Percentiles rank a stretch among this genome's conserved stretches.
phyloP scores from a whole-genome alignment of 2,797 vertebrate species.

The Myiotriccus ornatus region DNA sequence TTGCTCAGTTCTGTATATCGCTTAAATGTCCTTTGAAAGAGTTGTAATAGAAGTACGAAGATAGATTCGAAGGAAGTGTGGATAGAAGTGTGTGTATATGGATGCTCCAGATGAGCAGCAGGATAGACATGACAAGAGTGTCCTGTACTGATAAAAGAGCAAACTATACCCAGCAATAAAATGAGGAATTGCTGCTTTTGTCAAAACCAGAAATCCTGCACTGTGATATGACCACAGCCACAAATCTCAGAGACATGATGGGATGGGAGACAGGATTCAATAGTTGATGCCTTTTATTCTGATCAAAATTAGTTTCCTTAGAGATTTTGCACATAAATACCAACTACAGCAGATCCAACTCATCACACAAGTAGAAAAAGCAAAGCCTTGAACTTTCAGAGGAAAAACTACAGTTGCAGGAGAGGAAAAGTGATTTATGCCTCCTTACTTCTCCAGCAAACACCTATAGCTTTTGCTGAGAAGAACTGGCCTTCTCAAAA shows the following conservation, averaged over 20 bases:
- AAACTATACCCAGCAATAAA: neutral
- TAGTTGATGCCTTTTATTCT: neutral
- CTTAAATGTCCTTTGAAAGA: neutral
- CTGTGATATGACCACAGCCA: fast-evolving
- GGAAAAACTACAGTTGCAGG: neutral
- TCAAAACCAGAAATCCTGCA: neutral
- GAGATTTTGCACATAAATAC: neutral
- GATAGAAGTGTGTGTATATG: neutral
- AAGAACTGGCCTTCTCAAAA: neutral
- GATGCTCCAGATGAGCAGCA: neutral
- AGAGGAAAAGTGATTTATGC: neutral
- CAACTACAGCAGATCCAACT: neutral
- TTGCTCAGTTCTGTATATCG: neutral
- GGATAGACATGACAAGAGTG: neutral
- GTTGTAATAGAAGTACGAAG: fast-evolving
- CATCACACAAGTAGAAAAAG: neutral
- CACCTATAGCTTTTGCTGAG: neutral
- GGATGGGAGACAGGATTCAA: neutral
- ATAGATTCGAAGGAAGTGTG: neutral
- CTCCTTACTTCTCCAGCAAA: neutral
- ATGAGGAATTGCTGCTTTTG: neutral
- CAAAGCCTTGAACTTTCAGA: neutral
- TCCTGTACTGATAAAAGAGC: neutral
- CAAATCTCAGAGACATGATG: neutral
- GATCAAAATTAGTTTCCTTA: neutral